Evolutionary conservation across 2,888 invertebrate genomes (phyloP).

Genomic region (Drosophila neonasuta): DNA sequence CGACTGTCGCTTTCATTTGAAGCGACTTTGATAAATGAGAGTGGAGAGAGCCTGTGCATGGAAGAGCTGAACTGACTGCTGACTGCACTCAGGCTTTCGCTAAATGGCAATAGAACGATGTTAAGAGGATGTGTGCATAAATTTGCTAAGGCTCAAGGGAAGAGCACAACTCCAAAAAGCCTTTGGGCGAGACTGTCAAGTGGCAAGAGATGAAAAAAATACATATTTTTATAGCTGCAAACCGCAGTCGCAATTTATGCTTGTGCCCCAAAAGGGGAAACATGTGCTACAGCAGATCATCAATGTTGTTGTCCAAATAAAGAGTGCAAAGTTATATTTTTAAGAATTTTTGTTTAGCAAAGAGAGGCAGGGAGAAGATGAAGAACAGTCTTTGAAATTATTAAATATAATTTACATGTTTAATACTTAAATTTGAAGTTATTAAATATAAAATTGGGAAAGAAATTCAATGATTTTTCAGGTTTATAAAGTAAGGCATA

Average conservation of each 20-base stretch:
- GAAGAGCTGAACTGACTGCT: slow-evolving; percentile 19
- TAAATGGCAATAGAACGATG: slow-evolving; percentile 42
- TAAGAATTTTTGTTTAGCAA: neutral
- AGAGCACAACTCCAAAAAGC: slow-evolving; percentile 16
- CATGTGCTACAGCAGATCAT: slow-evolving; percentile 13
- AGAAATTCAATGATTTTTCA: too few species aligned
- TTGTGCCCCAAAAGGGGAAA: slow-evolving; percentile 19
- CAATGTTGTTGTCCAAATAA: slow-evolving; percentile 24
- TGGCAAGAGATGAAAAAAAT: slow-evolving; percentile 45
- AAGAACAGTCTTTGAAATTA: too few species aligned
- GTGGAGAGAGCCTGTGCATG: slow-evolving; percentile 12
- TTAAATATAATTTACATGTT: too few species aligned
- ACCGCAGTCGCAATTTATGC: slow-evolving; percentile 38
- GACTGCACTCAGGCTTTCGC: slow-evolving; percentile 52
- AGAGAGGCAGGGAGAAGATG: too few species aligned
- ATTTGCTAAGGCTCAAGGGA: slow-evolving; percentile 43
- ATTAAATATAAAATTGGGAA: too few species aligned
- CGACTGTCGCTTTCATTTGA: slow-evolving; percentile 70
- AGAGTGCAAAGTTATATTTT: slow-evolving; percentile 19
- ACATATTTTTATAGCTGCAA: slow-evolving; percentile 24
- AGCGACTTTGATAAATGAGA: slow-evolving; percentile 58
- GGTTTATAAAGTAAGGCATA: too few species aligned
- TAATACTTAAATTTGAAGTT: too few species aligned
- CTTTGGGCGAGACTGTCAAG: slow-evolving; percentile 53
- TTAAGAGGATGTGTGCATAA: slow-evolving; percentile 49